Conservation (phyloP, 2,113 vertebrate genomes). For the Monarcha castaneiventris region DNA sequence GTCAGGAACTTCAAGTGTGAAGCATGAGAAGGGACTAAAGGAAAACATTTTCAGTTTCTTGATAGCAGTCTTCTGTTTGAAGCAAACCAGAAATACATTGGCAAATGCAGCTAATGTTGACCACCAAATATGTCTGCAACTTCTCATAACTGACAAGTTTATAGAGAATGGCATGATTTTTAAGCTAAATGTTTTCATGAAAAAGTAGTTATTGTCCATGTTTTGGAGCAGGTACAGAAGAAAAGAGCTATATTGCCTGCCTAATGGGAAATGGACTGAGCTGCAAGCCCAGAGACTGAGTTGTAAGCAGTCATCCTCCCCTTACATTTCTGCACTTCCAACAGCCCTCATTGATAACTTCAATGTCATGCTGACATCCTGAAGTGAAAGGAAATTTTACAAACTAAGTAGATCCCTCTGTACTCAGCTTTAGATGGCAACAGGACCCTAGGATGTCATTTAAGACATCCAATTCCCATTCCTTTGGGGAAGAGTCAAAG, state of each 20-base stretch:
- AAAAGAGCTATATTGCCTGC: not conserved
- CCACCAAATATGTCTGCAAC: not conserved
- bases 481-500: not conserved
- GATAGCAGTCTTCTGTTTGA: not conserved
- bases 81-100: not conserved
- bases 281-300: not conserved
- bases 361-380: not conserved
- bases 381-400: not conserved
- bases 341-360: not conserved
- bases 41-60: not conserved
- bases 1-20: not conserved
- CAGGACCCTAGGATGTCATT: not conserved
- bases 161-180: not conserved
- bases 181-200: not conserved
- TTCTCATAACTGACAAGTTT: not conserved
- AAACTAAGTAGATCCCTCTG: not conserved
- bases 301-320: not conserved
- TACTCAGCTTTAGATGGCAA: not conserved
- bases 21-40: not conserved
- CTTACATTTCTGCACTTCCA: not conserved
- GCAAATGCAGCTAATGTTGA: not conserved
- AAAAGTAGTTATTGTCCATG: not conserved
- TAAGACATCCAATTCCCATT: not conserved
- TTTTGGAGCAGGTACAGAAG: constrained; percentile 9
- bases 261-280: not conserved